Base-by-base conservation (phyloP, 2,888 invertebrate species). In the Coenonympha glycerion region DNA sequence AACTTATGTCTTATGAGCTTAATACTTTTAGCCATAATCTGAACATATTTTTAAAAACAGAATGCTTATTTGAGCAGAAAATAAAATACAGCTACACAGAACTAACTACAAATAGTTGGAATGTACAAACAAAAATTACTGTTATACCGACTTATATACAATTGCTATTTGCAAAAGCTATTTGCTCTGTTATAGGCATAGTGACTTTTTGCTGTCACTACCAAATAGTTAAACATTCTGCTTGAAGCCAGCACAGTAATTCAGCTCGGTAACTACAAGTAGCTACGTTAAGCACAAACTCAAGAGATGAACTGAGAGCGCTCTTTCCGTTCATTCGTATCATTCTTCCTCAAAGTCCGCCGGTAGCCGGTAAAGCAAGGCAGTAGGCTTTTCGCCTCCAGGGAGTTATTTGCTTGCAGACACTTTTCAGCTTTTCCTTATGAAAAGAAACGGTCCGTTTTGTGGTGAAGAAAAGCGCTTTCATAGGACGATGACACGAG, bases 401-500 rank as follows among this genome's bases (percentile, higher is more conserved):
- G 87, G 86, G 86, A 87, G 81, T 81, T 84, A 85, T 86, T 84
- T 85, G 87, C 84, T 79, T 78, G 87, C 73, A 86, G 86, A 86
- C 87, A 86, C 85, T 86, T 86, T 86, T 84, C 83, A 86, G 81
- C 79, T 82, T 84, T 84, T 84, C 79, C 82, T 84, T 84, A 83
- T 87, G 86, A 86, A 86, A 86, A 86, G 87, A 84, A 86, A 85
- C 81, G 78, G 81, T 77, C 81, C 83, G 83, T 85, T 87, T 87
- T 85, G 84, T 80, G 83, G 82, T 71, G 73, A 82, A 85, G 84
- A 85, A 86, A 87, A 77, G 82, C 79, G 77, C 86, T 87, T 87
- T 87, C 86, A 87, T 76, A 80, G 86, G 84, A 85, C 87, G 87
- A 86, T 86, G 86, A 87, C 87, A 86, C 80, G 85, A 78, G 83